Base-by-base conservation (phyloP, 2,113 vertebrate genomes). In the Tyrannus savana region DNA sequence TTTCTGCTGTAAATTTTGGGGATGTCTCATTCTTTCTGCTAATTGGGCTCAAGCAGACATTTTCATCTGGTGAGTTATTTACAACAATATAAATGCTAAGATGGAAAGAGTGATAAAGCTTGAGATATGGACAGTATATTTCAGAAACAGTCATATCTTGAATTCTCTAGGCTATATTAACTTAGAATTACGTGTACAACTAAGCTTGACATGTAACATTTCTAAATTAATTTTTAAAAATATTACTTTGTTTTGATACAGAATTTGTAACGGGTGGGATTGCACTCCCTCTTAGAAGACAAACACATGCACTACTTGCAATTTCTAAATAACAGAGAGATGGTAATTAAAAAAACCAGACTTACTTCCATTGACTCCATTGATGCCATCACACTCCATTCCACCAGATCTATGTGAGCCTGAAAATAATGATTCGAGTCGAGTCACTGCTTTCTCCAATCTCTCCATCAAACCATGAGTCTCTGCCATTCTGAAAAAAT, bases 361-460 rank as follows among this genome's bases (percentile, higher is more conserved):
- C 91, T 76, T 98, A 98, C 99, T 99, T 98, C 97, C 98, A 60
- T 97, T 97, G 58, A 99, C 97, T 74, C 98, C 98, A 24, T 98
- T 98, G 17, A 98, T 89, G 63, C 97, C 96, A 66, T 97, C 95
- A 62, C 63, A 98, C 60, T 94, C 88, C 93, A 96, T 84, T 50
- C 92, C 97, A 72, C 97, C 95, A 79, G 96, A 50, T 13, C 66
- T 37, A 58, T 97, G 98, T 60, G 98, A 95, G 49, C 96, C 98
- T 59, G 98, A 87, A 72, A 99, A 98, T 49, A 99, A 93, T 3
- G 97, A 96, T 97, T 99, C 99, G 67, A 99, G 98, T 33, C 98
- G 98, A 95, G 98, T 97, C 77, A 99, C 99, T 3, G 99, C 99
- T 28, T 96, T 98, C 96, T 99, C 99, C 97, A 99, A 96, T 23